phyloP scores from a whole-genome alignment of 2,113 vertebrate species.

The Morone chrysops region DNA sequence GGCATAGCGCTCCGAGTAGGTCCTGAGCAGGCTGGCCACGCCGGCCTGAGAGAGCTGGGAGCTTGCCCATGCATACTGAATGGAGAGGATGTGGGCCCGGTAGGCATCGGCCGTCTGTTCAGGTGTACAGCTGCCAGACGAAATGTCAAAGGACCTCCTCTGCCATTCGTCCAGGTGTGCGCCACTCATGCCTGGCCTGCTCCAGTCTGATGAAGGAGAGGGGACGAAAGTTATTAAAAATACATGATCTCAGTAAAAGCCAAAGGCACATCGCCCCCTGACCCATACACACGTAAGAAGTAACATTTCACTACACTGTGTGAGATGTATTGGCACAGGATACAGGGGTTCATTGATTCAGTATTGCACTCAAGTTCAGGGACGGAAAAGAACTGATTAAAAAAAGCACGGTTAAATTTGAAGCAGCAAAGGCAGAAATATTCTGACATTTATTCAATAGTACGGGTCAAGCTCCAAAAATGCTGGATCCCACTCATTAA shows the following conservation, averaged over 20 bases:
- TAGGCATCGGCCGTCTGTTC: slow-evolving; percentile 92
- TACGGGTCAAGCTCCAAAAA: neutral
- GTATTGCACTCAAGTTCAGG: neutral
- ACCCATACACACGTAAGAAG: slow-evolving; percentile 19
- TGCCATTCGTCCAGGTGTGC: slow-evolving; percentile 94
- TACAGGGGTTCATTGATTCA: neutral
- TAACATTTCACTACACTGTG: neutral
- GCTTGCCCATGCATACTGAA: slow-evolving; percentile 96
- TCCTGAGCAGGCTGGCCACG: slow-evolving; percentile 88
- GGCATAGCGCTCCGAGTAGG: slow-evolving; percentile 89
- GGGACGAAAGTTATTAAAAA: slow-evolving; percentile 78
- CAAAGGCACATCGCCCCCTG: slow-evolving; percentile 23
- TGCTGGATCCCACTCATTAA: neutral
- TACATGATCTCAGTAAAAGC: slow-evolving; percentile 60
- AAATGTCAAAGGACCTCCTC: slow-evolving; percentile 91
- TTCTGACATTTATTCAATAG: neutral
- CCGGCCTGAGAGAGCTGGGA: slow-evolving; percentile 89
- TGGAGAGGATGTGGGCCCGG: slow-evolving; percentile 89
- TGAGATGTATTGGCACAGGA: neutral
- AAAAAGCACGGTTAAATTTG: neutral
- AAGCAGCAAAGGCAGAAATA: neutral
- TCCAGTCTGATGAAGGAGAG: slow-evolving; percentile 77
- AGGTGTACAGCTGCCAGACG: slow-evolving; percentile 88
- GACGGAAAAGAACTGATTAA: neutral
- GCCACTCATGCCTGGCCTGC: slow-evolving; percentile 81